Evolutionary conservation across 1,140 invertebrate genomes (phyloP), one percentile per base, ranked within the genome.

Genomic region (Drosophila pseudoananassae): DNA sequence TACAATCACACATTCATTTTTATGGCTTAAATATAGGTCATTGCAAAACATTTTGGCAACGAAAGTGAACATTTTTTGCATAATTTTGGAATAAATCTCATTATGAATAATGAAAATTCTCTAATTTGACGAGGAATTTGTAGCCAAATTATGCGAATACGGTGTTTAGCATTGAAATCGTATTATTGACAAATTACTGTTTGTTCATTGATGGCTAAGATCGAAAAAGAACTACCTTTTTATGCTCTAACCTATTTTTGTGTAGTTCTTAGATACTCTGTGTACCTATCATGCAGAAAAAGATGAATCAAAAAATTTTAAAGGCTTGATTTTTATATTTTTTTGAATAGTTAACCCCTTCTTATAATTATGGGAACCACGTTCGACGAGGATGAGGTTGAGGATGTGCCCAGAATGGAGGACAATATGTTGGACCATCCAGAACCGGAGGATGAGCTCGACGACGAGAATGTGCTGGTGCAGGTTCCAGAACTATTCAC

Each of bases 291-390:
- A n/a, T n/a, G n/a, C n/a, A n/a, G n/a, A n/a, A n/a, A 20, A 27
- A 27, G 6, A 27, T 33, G 8, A 9, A 31, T 10, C 6, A 14
- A 14, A 15, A 7, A 7, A 4, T 45, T 45, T 45, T 12, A 15
- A 15, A 45, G 20, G 4, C 15, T 2, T 17, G 2, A 8, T 17
- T 15, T 7, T 14, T 9, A 45, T 45, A 45, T 45, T 20, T 45
- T 9, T 17, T 20, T 9, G 3, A 10, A 20, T 46, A 0, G 3
- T 54, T 14, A 71, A 10, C 71, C 71, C 9, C 8, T 74, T 8
- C 70, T 46, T 38, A 74, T 74, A 12, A 74, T 52, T 10, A 74
- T 73, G 8, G 71, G 71, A 8, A 47, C 45, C 2, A 74, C 23
- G 14, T 51, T 74, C 27, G 68, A 51, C 6, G 69, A 63, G 20